Conservation (phyloP, 2,888 invertebrate genomes). For the Campoplex capitator region DNA sequence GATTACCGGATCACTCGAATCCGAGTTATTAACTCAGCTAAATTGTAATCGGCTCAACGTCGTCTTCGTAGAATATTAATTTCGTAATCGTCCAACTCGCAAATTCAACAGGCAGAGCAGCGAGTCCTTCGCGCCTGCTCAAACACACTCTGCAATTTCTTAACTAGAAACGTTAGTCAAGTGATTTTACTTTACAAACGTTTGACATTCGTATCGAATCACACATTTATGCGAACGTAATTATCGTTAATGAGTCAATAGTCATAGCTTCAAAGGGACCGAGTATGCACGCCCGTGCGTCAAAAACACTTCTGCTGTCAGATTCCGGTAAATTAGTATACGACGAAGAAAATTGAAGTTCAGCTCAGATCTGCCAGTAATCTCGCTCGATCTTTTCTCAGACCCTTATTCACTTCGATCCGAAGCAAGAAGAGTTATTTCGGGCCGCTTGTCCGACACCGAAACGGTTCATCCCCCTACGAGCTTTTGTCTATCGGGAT, state of each 20-base stretch:
- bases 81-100: conserved; percentile 36
- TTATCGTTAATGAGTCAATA: not conserved
- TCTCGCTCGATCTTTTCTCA: conserved; percentile 55
- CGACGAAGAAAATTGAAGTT: conserved; percentile 52
- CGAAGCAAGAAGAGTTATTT: conserved; percentile 42
- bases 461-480: conserved; percentile 2
- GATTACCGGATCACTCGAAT: conserved; percentile 22
- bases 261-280: not conserved
- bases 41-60: conserved; percentile 43
- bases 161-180: not conserved
- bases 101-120: not conserved
- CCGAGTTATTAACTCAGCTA: conserved; percentile 37
- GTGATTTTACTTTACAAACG: not conserved
- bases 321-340: conserved; percentile 39
- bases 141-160: not conserved
- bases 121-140: not conserved
- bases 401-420: not conserved
- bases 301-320: not conserved
- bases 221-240: not conserved
- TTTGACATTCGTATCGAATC: not conserved
- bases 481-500: conserved; percentile 19
- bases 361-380: conserved; percentile 46
- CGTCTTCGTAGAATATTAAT: conserved; percentile 50
- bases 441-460: not conserved
- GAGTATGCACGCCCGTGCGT: not conserved